Conservation (phyloP, 2,888 invertebrate genomes). For the Drosophila mulleri region DNA sequence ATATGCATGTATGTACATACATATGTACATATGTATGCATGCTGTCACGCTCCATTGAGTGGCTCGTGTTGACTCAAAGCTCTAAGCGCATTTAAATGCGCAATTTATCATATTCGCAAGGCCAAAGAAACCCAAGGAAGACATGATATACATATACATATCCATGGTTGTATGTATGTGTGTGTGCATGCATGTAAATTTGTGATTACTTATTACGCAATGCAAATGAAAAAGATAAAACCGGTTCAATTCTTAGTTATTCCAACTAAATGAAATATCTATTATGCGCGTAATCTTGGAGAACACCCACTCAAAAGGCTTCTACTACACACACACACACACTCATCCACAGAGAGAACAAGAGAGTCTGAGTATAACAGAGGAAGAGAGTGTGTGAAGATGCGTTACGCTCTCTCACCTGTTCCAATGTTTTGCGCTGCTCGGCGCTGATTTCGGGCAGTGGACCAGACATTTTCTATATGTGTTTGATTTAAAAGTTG, state of each 20-base stretch:
- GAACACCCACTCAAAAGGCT: conserved; percentile 5
- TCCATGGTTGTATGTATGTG: neutral
- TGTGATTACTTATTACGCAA: conserved; percentile 7
- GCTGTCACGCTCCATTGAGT: conserved; percentile 26
- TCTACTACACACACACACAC: neutral
- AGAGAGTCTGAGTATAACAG: neutral
- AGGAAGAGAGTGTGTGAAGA: neutral
- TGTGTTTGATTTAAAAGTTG: conserved; percentile 40
- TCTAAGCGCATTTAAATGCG: conserved; percentile 34
- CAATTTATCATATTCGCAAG: conserved; percentile 55
- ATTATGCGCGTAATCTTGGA: neutral
- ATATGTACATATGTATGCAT: neutral
- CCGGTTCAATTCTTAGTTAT: neutral
- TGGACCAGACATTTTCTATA: conserved; percentile 65
- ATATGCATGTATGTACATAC: neutral
- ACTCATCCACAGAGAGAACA: neutral
- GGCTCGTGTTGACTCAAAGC: conserved; percentile 17
- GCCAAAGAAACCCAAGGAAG: conserved; percentile 33
- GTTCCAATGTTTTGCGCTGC: conserved; percentile 64
- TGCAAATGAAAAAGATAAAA: neutral
- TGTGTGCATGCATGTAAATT: neutral
- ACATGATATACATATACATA: neutral
- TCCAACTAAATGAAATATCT: neutral
- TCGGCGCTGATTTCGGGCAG: conserved; percentile 71
- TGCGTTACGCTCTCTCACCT: conserved; percentile 58